phyloP scores from a whole-genome alignment of 2,888 invertebrate genomes.

The Phortica okadai region DNA sequence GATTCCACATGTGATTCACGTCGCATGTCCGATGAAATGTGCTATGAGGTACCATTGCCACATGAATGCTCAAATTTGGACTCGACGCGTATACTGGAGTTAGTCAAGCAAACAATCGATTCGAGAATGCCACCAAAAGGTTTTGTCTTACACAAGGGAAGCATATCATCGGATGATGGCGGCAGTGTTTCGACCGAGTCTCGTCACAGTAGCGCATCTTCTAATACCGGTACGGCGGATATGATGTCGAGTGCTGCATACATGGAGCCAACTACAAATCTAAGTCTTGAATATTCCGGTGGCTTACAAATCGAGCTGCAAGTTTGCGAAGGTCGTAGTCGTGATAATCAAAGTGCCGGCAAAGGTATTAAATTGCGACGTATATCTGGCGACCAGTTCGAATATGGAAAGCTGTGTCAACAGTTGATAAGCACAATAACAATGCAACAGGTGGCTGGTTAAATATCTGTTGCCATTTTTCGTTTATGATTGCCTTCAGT shows the following conservation, averaged over 20 bases:
- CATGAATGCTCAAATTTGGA: slow-evolving; percentile 88
- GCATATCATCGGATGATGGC: slow-evolving; percentile 71
- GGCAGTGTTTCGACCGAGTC: slow-evolving; percentile 53
- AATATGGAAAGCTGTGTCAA: slow-evolving; percentile 91
- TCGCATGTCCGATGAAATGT: slow-evolving; percentile 76
- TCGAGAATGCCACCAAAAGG: slow-evolving; percentile 86
- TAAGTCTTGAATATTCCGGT: slow-evolving; percentile 86
- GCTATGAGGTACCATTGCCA: slow-evolving; percentile 86
- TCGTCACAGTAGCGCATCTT: slow-evolving; percentile 59
- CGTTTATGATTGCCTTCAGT: background rate
- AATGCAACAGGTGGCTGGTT: slow-evolving; percentile 78
- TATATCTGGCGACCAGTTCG: slow-evolving; percentile 91
- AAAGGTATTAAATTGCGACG: slow-evolving; percentile 90
- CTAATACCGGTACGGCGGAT: slow-evolving; percentile 41
- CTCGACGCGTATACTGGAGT: slow-evolving; percentile 86
- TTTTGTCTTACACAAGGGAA: slow-evolving; percentile 78
- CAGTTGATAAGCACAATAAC: slow-evolving; percentile 91
- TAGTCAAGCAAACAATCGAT: slow-evolving; percentile 87
- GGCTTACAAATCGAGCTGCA: slow-evolving; percentile 91
- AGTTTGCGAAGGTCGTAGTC: slow-evolving; percentile 83
- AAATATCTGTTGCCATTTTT: slow-evolving; percentile 29
- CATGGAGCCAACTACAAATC: slow-evolving; percentile 76
- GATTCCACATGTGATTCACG: slow-evolving; percentile 76
- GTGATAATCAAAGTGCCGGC: slow-evolving; percentile 79
- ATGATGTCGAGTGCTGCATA: slow-evolving; percentile 42